A percentile compares a stretch with the other conserved stretches of the same genome.
phyloP scores from a whole-genome alignment of 1,140 invertebrate genomes.

The Chrysomallon squamiferum region DNA sequence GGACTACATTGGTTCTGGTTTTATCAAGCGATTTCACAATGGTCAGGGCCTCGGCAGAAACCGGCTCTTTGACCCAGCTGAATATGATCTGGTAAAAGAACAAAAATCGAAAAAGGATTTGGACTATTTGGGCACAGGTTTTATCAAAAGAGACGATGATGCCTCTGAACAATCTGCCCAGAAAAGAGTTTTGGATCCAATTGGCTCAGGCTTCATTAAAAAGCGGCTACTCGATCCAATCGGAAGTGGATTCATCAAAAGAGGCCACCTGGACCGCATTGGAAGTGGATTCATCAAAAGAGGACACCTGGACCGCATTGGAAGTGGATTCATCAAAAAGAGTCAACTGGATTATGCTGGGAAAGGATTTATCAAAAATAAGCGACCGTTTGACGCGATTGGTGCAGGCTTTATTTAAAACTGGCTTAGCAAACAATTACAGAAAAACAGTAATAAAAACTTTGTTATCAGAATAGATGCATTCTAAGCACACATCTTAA shows the following conservation, averaged over 20 bases:
- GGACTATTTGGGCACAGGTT: background rate
- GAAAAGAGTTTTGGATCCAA: background rate
- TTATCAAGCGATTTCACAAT: constrained; percentile 11
- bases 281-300: constrained; percentile 14
- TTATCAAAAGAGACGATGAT: background rate
- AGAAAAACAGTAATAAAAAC: too few relatives aligned
- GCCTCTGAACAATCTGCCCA: background rate
- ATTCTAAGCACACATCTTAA: too few relatives aligned
- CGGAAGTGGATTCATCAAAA: constrained; percentile 13
- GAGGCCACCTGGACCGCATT: constrained; percentile 4
- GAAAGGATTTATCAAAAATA: constrained; percentile 10
- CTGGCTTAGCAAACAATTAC: background rate
- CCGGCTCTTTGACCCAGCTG: background rate
- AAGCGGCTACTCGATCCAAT: constrained; percentile 7
- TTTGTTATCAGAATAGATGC: too few relatives aligned
- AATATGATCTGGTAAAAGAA: background rate
- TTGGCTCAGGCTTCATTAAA: constrained; percentile 1
- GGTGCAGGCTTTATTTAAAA: constrained; percentile 15
- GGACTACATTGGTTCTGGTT: constrained; percentile 3
- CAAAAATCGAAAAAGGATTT: background rate
- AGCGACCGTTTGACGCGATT: constrained; percentile 6
- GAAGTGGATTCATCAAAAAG: constrained; percentile 9
- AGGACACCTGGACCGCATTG: background rate
- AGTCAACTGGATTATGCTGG: constrained; percentile 2
- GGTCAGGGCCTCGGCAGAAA: constrained; percentile 6